Evolutionary conservation across 2,888 invertebrate genomes (phyloP).

Genomic region (Willowsia nigromaculata): DNA sequence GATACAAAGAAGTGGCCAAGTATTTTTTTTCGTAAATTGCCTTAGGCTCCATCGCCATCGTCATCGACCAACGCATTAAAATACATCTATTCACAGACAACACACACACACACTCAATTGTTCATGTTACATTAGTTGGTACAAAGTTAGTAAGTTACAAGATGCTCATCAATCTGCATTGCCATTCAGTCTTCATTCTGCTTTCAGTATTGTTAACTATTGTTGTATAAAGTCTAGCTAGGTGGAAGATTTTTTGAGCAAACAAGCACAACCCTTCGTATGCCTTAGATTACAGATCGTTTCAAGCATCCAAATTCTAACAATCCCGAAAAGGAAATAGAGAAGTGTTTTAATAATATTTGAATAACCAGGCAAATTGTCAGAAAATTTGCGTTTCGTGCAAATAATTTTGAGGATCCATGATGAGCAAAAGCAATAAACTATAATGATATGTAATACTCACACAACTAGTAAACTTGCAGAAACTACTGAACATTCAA

Average conservation of each 20-base stretch:
- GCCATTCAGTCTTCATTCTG: not conserved
- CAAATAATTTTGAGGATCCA: conserved; percentile 19
- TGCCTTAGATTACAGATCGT: not conserved
- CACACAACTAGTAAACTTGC: not conserved
- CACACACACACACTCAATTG: not conserved
- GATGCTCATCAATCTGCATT: conserved; percentile 11
- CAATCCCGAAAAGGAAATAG: conserved; percentile 28
- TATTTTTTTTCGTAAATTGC: conserved; percentile 66
- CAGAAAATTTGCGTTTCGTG: conserved; percentile 14
- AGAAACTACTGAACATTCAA: not conserved
- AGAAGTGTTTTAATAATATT: conserved; percentile 10
- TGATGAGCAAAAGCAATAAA: conserved; percentile 17
- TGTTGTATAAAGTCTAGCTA: not conserved
- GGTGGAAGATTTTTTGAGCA: not conserved
- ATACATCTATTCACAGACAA: conserved; percentile 26
- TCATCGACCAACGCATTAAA: conserved; percentile 35
- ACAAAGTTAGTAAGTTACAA: not conserved
- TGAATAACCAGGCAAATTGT: not conserved
- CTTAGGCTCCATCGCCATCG: conserved; percentile 57
- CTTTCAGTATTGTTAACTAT: not conserved
- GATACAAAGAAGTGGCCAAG: conserved; percentile 71
- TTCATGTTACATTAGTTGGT: not conserved
- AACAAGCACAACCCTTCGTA: not conserved
- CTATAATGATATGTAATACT: conserved; percentile 7
- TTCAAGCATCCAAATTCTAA: not conserved